phyloP scores from a whole-genome alignment of 2,797 vertebrate genomes.

The Epinephelus malabaricus region DNA sequence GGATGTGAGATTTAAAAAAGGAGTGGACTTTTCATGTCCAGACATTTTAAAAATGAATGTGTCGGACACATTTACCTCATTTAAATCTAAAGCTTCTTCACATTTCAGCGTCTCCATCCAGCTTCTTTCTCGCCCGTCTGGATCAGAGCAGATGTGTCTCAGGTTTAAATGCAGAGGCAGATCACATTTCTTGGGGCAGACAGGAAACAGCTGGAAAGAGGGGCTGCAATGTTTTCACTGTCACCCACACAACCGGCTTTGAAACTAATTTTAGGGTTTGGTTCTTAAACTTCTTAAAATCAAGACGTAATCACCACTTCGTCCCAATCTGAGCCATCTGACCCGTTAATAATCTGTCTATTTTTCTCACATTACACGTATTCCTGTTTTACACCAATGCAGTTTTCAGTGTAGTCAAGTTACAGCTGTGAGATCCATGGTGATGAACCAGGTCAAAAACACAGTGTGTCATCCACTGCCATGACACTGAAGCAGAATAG shows the following conservation, averaged over 20 bases:
- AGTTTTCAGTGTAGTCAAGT: not conserved
- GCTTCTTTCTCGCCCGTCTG: constrained; percentile 10
- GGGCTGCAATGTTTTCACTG: constrained; percentile 20
- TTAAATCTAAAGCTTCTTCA: constrained; percentile 18
- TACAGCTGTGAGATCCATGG: not conserved
- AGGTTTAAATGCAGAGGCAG: constrained; percentile 42
- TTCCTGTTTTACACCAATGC: constrained; percentile 4
- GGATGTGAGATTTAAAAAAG: not conserved
- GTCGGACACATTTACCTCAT: constrained; percentile 18
- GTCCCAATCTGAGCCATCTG: not conserved
- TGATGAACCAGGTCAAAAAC: not conserved
- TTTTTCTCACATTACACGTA: not conserved
- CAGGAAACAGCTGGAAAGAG: constrained; percentile 42
- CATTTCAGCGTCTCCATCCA: not conserved
- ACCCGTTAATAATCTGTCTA: constrained; percentile 2
- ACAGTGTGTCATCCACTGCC: not conserved
- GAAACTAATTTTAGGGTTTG: constrained; percentile 27
- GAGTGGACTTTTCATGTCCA: not conserved
- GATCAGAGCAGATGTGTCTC: constrained; percentile 50
- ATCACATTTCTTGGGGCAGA: constrained; percentile 42
- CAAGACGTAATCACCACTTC: constrained; percentile 13
- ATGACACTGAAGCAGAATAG: not conserved
- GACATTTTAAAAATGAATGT: constrained; percentile 23
- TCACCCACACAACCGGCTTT: constrained; percentile 12
- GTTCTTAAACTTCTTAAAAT: constrained; percentile 32